Percentiles rank a stretch among this genome's conserved stretches.
These are phyloP conservation scores for Osedax frankpressi DNA, from an alignment of 2,888 invertebrate species.

Conservation along the genomic window DNA sequence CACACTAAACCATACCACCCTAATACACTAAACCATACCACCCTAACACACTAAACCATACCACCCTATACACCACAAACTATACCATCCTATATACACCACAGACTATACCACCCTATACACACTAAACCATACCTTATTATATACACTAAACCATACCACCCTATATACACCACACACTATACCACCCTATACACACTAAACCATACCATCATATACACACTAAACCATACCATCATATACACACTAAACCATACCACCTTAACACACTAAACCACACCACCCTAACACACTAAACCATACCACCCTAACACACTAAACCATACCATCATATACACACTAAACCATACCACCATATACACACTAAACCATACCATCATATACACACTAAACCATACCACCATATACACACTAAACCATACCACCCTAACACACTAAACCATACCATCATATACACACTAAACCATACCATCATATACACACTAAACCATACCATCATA, in stretches of 20 bases:
- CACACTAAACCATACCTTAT: background rate
- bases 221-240: background rate
- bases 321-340: background rate
- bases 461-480: too few relatives aligned
- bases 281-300: background rate
- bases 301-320: background rate
- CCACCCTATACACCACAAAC: too few relatives aligned
- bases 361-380: background rate
- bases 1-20: background rate
- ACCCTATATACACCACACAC: background rate
- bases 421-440: background rate
- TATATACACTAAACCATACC: background rate
- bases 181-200: background rate
- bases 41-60: background rate
- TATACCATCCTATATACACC: too few relatives aligned
- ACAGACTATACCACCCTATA: background rate
- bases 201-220: background rate
- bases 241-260: background rate
- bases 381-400: background rate
- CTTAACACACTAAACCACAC: background rate
- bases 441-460: background rate
- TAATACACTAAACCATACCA: background rate
- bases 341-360: too few relatives aligned
- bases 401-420: background rate
- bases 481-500: background rate